These are phyloP conservation scores for Trichomalopsis sarcophagae DNA, from an alignment of 1,140 invertebrate species.

Conservation along the genomic window DNA sequence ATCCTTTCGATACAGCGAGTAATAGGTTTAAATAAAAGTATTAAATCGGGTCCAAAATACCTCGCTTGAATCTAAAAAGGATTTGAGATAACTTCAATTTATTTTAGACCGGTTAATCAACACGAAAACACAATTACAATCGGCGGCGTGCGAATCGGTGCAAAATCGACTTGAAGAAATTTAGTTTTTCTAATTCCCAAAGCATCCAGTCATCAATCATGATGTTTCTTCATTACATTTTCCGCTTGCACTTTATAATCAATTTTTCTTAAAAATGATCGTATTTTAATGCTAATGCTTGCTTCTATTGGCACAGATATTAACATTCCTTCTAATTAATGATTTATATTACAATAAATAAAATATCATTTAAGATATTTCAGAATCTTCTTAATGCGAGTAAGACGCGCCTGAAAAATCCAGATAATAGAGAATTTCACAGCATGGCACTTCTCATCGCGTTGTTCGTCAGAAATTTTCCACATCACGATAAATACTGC, in stretches of 20 bases:
- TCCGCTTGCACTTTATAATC: constrained; percentile 10
- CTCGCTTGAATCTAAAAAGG: constrained; percentile 43
- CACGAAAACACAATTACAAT: constrained; percentile 63
- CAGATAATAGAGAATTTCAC: constrained; percentile 65
- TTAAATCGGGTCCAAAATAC: not conserved
- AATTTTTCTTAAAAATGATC: constrained; percentile 5
- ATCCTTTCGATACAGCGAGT: constrained; percentile 57
- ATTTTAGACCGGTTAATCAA: constrained; percentile 59
- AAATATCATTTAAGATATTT: not conserved
- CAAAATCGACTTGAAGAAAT: constrained; percentile 66
- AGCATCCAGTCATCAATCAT: constrained; percentile 15
- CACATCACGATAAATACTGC: constrained; percentile 47
- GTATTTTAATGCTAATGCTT: not conserved
- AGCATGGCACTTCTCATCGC: constrained; percentile 66
- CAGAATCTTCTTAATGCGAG: not conserved
- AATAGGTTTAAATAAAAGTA: not conserved
- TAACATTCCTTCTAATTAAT: not conserved
- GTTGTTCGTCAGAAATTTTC: constrained; percentile 48
- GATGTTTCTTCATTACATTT: constrained; percentile 29
- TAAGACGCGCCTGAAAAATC: constrained; percentile 43
- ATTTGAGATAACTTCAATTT: not conserved
- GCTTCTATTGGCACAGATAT: not conserved
- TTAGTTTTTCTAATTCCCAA: constrained; percentile 11
- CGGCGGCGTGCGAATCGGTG: constrained; percentile 68
- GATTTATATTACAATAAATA: not conserved